Base-by-base conservation (phyloP, 2,888 invertebrate genomes). In the Lamproptera curius region DNA sequence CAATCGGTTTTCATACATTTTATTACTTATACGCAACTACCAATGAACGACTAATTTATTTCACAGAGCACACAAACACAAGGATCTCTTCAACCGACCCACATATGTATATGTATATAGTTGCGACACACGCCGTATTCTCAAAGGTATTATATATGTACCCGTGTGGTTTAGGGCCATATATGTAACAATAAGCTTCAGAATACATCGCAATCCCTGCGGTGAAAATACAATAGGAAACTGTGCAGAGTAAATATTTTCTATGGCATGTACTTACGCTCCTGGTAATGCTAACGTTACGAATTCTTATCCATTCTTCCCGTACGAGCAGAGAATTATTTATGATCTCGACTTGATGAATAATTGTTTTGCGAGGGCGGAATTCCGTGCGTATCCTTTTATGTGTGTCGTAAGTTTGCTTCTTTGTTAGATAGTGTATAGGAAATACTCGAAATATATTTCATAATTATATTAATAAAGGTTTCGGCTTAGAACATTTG, bases 141-240 rank as follows among this genome's bases (percentile, higher is more conserved):
- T n/a, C n/a, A n/a, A n/a, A n/a, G n/a, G n/a, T n/a, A n/a, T n/a
- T n/a, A n/a, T n/a, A n/a, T 28, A 9, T 28, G 9, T 28, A 10
- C 33, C 2, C 31, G 16, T 6, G 33, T 17, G 33, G 8, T 34
- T 35, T n/a, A 34, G 35, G 20, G 42, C 17, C 34, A 16, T 26
- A 35, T 20, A 8, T 33, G 26, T 26, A 23, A 4, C 38, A 38
- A 31, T 20, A 11, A 33, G 14, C 23, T 33, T 20, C 16, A 5
- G 34, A n/a, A 16, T 9, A 34, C 16, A n/a, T 35, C 10, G 1
- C 26, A 2, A 16, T 40, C 40, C 16, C 40, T 13, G 23, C 26
- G 26, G 46, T 40, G 10, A 33, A 14, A 33, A 38, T 14, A 46
- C 39, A 46, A 46, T 46, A 40, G 39, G 26, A 34, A 40, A 40